Evolutionary conservation across 2,888 invertebrate genomes (phyloP).

Genomic region (Athalia circularis): DNA sequence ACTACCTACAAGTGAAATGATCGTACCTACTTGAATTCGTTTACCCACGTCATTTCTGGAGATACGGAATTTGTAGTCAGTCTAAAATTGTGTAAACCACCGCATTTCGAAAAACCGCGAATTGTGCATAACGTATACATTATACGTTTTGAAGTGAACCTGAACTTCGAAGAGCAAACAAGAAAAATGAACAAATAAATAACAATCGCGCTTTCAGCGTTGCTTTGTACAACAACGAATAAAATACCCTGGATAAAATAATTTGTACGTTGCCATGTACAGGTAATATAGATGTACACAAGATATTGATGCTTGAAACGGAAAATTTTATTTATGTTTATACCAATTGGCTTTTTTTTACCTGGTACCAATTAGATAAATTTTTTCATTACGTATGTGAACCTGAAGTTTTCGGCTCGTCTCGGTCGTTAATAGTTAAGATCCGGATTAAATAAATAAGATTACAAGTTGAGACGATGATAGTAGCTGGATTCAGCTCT

Average conservation of each 20-base stretch:
- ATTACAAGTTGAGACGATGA: slow-evolving; percentile 42
- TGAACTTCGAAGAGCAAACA: background rate
- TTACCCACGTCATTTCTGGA: too few species aligned
- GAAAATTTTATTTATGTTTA: slow-evolving; percentile 29
- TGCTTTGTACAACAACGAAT: background rate
- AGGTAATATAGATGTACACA: slow-evolving; percentile 33
- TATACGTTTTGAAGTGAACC: background rate
- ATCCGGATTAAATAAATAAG: slow-evolving; percentile 14
- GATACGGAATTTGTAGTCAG: too few species aligned
- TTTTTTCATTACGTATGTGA: slow-evolving; percentile 24
- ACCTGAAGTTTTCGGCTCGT: slow-evolving; percentile 39
- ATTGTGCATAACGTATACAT: too few species aligned
- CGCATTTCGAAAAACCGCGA: too few species aligned
- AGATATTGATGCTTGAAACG: slow-evolving; percentile 40
- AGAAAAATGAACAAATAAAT: background rate
- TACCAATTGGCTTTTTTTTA: slow-evolving; percentile 21
- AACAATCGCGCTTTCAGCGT: background rate
- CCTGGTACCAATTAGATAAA: slow-evolving; percentile 33
- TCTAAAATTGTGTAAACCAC: too few species aligned
- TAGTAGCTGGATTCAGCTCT: slow-evolving; percentile 39
- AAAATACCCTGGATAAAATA: slow-evolving; percentile 21
- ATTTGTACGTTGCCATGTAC: slow-evolving; percentile 19
- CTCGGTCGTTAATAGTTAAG: slow-evolving; percentile 17
- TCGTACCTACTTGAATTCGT: too few species aligned
- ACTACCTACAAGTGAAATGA: too few species aligned